Base-by-base conservation (phyloP, 2,888 invertebrate genomes). In the Slavum lentiscoides region DNA sequence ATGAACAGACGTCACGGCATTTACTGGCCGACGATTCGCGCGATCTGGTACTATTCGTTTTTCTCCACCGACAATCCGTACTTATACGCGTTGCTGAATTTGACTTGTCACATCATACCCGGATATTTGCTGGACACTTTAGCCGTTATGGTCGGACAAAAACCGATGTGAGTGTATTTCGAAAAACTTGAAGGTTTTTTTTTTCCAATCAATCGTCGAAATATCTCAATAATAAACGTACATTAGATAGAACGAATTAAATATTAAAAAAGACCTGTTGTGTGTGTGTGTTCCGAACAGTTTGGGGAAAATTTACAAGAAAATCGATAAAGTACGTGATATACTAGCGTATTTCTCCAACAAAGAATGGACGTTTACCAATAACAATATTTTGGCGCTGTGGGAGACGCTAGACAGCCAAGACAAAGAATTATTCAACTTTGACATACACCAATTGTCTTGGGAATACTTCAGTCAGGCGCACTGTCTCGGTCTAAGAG, bases 11-110 rank as follows among this genome's bases (percentile, higher is more conserved):
- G 86, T 8, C 88, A 90, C 83, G 90, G 91, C 0, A 84, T 89
- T 0, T 89, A 88, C 58, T 84, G 84, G 84, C 93, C 93, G 0
- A 89, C 92, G 0, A 87, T 87, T 0, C 90, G 90, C 83, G 90
- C 91, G 76, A 76, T 84, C 30, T 84, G 84, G 84, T 84, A 84
- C 77, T 84, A 84, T 55, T 84, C 83, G n/a, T 83, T 84, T 53
- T 74, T 74, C 53, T 55, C 82, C 8, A 83, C 83, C 43, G 82
- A 82, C 70, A 84, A 83, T 73, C 82, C 82, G 67, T 58, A 66
- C 37, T 30, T 83, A 1, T 84, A 82, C 73, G 39, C 83, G 11
- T 43, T 84, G 11, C 72, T 83, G 49, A 83, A 83, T 21, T 82
- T 84, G 64, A 55, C 84, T 19, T 82, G 83, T 30, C 84, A 84